Base-by-base conservation (phyloP, 2,888 invertebrate species). In the Cremastinae sp. region DNA sequence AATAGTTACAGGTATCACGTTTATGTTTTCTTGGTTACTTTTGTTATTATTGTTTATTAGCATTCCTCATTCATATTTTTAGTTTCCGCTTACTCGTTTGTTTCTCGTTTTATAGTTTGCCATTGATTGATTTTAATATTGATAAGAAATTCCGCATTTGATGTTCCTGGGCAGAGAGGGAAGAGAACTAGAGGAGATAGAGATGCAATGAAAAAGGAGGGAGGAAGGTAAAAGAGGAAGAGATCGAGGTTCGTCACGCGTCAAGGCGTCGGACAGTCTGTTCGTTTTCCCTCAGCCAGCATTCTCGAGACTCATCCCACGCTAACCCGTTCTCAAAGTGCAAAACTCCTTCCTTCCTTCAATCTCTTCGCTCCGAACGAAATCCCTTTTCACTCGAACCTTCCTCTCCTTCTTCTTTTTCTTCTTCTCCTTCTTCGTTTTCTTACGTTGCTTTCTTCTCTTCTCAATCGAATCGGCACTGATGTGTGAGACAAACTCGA, bases 241-340 rank as follows among this genome's bases (percentile, higher is more conserved):
- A 68, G 74, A 79, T 62, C 64, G 66, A 69, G 69, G 66, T 70
- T 71, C 82, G 82, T 82, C 82, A 82, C 82, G 82, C 82, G 82
- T 82, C 82, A 80, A 73, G 75, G 75, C 62, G 51, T 78, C 75
- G 69, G 75, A 77, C 66, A 69, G 62, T 79, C 66, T 65, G 74
- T 78, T 79, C 79, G 61, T 75, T 66, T 73, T 65, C 69, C 28
- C 72, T 80, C 49, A 69, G 61, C 77, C 68, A 79, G 70, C 28
- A 28, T 28, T 28, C 28, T 28, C 28, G 28, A 28, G 28, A 28
- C 28, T 78, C 78, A 75, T 78, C 80, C 79, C 80, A 78, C 79
- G 81, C 78, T 78, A 75, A 79, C 78, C 79, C 78, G 80, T 79
- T 69, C 71, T 16, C 8, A 75, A 65, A 66, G 66, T 56, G 69